phyloP scores from a whole-genome alignment of 2,888 invertebrate species.

The Invenusta paracnida region DNA sequence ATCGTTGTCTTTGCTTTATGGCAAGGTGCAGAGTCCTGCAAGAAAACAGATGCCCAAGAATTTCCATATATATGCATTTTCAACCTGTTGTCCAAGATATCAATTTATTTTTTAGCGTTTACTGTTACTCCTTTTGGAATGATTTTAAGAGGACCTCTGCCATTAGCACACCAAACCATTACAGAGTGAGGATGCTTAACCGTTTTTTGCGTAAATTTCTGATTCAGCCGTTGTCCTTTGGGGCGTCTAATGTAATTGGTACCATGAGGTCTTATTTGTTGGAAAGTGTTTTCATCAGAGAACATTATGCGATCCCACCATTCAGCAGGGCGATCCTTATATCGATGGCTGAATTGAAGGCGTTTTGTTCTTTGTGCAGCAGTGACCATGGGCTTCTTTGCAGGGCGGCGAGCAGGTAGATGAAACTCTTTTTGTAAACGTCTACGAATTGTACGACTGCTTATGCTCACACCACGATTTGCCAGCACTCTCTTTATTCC shows the following conservation, averaged over 20 bases:
- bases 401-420: background rate
- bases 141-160: slow-evolving; percentile 5
- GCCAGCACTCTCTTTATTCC: background rate
- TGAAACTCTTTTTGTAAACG: background rate
- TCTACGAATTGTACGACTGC: background rate
- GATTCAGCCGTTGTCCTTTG: background rate
- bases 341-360: background rate
- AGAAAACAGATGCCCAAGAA: background rate
- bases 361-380: background rate
- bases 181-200: background rate
- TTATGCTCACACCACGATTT: background rate
- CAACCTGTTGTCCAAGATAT: background rate
- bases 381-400: slow-evolving; percentile 15
- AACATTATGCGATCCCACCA: slow-evolving; percentile 13
- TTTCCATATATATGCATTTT: background rate
- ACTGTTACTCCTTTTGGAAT: background rate
- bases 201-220: background rate
- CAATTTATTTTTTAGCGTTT: background rate
- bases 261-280: background rate
- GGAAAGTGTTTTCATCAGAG: background rate
- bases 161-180: background rate
- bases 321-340: background rate
- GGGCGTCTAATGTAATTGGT: slow-evolving; percentile 25
- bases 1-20: background rate
- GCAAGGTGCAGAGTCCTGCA: slow-evolving; percentile 7